phyloP scores from a whole-genome alignment of 1,140 invertebrate species.

The Drosophila azteca region DNA sequence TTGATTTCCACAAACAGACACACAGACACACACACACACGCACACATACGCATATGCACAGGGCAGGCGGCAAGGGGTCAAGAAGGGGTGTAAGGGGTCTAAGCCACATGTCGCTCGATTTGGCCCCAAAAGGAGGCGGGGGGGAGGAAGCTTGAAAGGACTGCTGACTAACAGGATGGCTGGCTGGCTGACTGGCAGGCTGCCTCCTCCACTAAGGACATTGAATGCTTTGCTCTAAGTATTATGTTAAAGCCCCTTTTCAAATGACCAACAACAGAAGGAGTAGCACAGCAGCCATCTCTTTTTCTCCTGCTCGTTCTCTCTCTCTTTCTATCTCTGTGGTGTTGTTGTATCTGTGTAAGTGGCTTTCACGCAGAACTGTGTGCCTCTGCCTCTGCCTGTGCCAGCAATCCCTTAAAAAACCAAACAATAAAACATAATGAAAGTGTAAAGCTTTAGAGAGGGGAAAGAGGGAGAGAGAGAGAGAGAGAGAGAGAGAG shows the following conservation, averaged over 20 bases:
- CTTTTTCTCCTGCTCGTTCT: background rate
- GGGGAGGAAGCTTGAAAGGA: too few species aligned
- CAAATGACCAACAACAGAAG: conserved; percentile 46
- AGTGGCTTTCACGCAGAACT: conserved; percentile 72
- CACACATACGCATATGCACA: background rate
- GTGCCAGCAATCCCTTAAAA: conserved; percentile 51
- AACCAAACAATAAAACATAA: conserved; percentile 79
- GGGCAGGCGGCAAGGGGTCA: background rate
- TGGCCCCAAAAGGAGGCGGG: background rate
- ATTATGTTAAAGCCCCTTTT: conserved; percentile 50
- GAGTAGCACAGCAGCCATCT: background rate
- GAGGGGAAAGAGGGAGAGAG: conserved; percentile 15
- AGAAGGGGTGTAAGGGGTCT: conserved; percentile 2
- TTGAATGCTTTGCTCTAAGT: conserved; percentile 36
- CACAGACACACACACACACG: conserved; percentile 28
- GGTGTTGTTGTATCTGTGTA: conserved; percentile 34
- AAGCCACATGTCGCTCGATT: conserved; percentile 29
- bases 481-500: conserved; percentile 12
- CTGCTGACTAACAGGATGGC: too few species aligned
- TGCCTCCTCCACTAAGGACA: conserved; percentile 23
- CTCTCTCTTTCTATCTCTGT: background rate
- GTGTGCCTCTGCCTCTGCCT: too few species aligned
- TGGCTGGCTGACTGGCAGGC: too few species aligned
- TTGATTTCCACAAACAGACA: conserved; percentile 57
- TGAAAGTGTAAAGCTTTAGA: conserved; percentile 78